Percentiles rank a stretch among this genome's conserved stretches.
phyloP scores from a whole-genome alignment of 2,797 vertebrate species.

The Hafferia zeledoni region DNA sequence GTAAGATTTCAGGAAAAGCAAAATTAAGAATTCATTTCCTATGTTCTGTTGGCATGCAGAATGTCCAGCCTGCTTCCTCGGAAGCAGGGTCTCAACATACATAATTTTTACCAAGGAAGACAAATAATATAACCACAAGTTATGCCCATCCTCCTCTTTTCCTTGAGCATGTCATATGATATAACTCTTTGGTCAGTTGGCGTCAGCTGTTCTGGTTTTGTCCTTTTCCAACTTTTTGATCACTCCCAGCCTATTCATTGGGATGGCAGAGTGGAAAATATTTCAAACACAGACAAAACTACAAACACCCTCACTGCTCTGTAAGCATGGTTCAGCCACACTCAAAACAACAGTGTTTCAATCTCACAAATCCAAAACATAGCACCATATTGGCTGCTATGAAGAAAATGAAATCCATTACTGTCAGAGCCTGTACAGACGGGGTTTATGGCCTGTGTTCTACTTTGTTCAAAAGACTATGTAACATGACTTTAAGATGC shows the following conservation, averaged over 20 bases:
- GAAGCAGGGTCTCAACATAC: not conserved
- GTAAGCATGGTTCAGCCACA: not conserved
- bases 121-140: not conserved
- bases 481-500: not conserved
- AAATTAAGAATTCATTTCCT: not conserved
- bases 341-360: not conserved
- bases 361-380: not conserved
- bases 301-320: not conserved
- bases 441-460: not conserved
- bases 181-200: not conserved
- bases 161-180: fast-evolving
- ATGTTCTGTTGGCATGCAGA: not conserved
- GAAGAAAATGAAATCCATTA: not conserved
- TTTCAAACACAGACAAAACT: not conserved
- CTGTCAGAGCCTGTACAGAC: not conserved
- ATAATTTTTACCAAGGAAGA: fast-evolving
- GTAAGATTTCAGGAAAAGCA: not conserved
- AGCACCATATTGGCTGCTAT: not conserved
- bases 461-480: not conserved
- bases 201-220: not conserved
- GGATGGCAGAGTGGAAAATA: not conserved
- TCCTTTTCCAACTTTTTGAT: not conserved
- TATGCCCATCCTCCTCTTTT: not conserved
- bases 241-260: fast-evolving
- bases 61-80: not conserved